Evolutionary conservation across 2,888 invertebrate species (phyloP), one percentile per base, ranked within the genome.

Genomic region (Falcaria lacertinaria): DNA sequence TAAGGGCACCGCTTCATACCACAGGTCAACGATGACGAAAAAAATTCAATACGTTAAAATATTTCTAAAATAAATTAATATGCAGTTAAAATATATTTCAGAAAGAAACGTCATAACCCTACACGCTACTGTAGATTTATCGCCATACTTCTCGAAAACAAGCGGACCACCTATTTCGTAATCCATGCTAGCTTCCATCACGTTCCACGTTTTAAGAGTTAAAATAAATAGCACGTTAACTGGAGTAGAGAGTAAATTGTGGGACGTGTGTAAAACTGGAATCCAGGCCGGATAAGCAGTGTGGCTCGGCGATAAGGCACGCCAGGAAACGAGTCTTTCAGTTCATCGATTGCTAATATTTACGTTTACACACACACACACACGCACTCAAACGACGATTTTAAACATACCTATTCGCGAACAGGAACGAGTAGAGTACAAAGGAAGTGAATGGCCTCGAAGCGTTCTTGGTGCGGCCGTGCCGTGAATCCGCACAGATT

Each of bases 361-460:
- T 45, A 47, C 53, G 43, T 61, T 46, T 34, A 44, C 17, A 37
- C 42, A 43, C 19, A 33, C 41, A 19, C 45, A 48, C 44, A 42
- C 42, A 33, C 19, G 17, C 7, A 22, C 25, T 37, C 13, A 8
- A 37, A 25, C 19, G 14, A 15, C 37, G 22, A 37, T 28, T 28
- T 28, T 36, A n/a, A 17, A 15, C 19, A 13, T 17, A 19, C 6
- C 6, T 28, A 28, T 28, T 28, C 28, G 28, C 43, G 43, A 32
- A 40, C 47, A 50, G 50, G 57, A 60, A 66, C 67, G 65, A 69
- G 65, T 60, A 54, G 43, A 55, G 52, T 48, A 48, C 44, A 50
- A 57, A 69, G 77, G 80, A 78, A 79, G 80, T 74, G 74, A 77
- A 68, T 60, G 83, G 75, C 84, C 84, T 83, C 80, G 79, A 47